These are phyloP conservation scores for Reticulitermes lucifugus DNA, from an alignment of 2,888 invertebrate species.

Conservation along the genomic window DNA sequence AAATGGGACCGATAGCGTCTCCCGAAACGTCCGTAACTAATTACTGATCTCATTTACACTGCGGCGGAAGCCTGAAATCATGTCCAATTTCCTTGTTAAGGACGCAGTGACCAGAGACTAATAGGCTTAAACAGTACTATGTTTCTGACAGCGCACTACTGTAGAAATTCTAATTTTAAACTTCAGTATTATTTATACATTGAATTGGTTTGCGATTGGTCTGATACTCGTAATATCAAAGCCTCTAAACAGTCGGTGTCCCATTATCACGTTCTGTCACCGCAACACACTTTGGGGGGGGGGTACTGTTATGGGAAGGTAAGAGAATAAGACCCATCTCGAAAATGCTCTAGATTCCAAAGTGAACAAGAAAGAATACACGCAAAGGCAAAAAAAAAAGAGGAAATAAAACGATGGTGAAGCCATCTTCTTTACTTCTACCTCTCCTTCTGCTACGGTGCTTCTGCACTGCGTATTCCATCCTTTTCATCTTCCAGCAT, in stretches of 20 bases:
- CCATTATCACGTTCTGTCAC: conserved; percentile 10
- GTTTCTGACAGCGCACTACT: too few species aligned
- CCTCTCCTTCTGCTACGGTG: neutral
- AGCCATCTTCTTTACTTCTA: conserved; percentile 20
- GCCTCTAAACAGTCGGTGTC: neutral
- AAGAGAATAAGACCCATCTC: conserved; percentile 6
- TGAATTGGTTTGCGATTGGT: too few species aligned
- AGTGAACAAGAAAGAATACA: neutral
- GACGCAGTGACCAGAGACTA: too few species aligned
- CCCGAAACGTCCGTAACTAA: too few species aligned
- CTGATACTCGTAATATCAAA: neutral
- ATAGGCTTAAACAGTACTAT: too few species aligned
- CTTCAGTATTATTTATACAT: too few species aligned
- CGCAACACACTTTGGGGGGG: neutral
- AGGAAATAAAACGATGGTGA: conserved; percentile 19
- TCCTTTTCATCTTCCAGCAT: conserved; percentile 32
- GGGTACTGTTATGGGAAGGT: neutral
- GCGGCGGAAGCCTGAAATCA: too few species aligned
- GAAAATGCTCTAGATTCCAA: conserved; percentile 25
- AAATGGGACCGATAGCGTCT: too few species aligned
- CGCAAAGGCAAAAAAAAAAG: conserved; percentile 8
- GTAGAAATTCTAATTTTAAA: too few species aligned
- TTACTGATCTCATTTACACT: too few species aligned
- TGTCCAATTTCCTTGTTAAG: too few species aligned
- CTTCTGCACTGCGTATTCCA: neutral